Base-by-base conservation (phyloP, 2,113 vertebrate genomes). In the Setophaga petechia region DNA sequence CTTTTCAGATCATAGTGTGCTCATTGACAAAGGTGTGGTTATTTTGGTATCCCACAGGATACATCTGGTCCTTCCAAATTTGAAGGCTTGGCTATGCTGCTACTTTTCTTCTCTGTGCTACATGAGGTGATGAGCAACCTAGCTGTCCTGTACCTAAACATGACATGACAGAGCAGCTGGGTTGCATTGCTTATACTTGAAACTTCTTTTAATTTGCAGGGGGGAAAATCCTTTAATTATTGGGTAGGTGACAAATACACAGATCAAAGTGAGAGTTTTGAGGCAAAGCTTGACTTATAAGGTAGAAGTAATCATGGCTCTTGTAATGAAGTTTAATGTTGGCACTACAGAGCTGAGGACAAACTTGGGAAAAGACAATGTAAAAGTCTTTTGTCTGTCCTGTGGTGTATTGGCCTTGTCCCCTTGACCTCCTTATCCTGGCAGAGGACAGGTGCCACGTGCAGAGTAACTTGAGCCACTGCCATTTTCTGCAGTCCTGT, bases 241-340 rank as follows among this genome's bases (percentile, higher is more conserved):
- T 81, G 47, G 33, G 16, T 74, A 43, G 39, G 25, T 84, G 61
- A 75, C 43, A 87, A 91, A 84, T 87, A 81, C 1, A 11, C 47
- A 39, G 73, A 63, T 91, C 61, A 52, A 84, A 93, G 84, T n/a
- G 27, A 90, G 72, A 69, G 37, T 83, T 90, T 51, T n/a, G 76
- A 92, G 57, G 44, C 62, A 57, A 68, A 86, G 49, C 14, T 58
- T 86, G 87, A 5, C n/a, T 68, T 76, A 19, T 52, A 49, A 79
- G 33, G 12, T 5, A 33, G 37, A 73, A 55, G n/a, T 58, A 84
- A 58, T 84, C 5, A 6, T 49, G 35, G 15, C 41, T 86, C 12
- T 87, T 51, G 25, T 84, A 55, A 67, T 74, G 47, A 84, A 84
- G 30, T 54, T 80, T 69, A 20, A 31, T 17, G 33, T 74, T 91